These are phyloP conservation scores for Cynoglossus semilaevis DNA, from an alignment of 2,113 vertebrate species.

Conservation along the genomic window DNA sequence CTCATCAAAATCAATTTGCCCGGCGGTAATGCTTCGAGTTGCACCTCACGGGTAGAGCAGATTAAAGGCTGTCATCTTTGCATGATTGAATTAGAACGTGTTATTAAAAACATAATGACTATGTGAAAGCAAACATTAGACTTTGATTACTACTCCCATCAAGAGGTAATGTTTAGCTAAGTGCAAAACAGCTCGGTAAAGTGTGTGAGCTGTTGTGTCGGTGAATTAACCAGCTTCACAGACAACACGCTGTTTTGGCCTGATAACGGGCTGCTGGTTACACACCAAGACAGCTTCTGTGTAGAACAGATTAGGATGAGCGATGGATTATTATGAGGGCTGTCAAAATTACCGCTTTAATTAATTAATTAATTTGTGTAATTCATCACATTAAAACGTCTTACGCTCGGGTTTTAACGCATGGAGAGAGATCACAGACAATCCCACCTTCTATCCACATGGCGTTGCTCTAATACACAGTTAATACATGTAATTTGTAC, in stretches of 20 bases:
- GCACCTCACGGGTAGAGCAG: conserved; percentile 59
- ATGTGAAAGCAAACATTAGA: conserved; percentile 66
- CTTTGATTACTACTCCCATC: conserved; percentile 69
- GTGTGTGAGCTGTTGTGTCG: conserved; percentile 56
- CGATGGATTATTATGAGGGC: too few relatives aligned
- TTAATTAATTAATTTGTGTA: too few relatives aligned
- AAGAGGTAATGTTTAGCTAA: conserved; percentile 65
- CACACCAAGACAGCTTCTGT: too few relatives aligned
- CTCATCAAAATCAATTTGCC: conserved; percentile 66
- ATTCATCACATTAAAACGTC: too few relatives aligned
- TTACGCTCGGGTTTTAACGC: too few relatives aligned
- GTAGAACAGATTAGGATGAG: too few relatives aligned
- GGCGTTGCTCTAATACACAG: too few relatives aligned
- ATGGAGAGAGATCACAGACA: too few relatives aligned
- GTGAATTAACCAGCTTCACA: conserved; percentile 47
- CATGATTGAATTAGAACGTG: conserved; percentile 73
- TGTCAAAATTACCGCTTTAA: too few relatives aligned
- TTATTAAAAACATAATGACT: conserved; percentile 68
- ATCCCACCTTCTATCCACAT: too few relatives aligned
- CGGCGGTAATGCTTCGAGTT: conserved; percentile 53
- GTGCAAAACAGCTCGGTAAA: conserved; percentile 67
- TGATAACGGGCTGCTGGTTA: too few relatives aligned
- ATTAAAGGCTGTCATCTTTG: conserved; percentile 60
- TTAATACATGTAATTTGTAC: too few relatives aligned
- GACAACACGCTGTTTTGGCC: conserved; percentile 23